Percentiles rank a stretch among this genome's conserved stretches.
phyloP scores from a whole-genome alignment of 2,888 invertebrate genomes.

The Hydroisotoma schaefferi region DNA sequence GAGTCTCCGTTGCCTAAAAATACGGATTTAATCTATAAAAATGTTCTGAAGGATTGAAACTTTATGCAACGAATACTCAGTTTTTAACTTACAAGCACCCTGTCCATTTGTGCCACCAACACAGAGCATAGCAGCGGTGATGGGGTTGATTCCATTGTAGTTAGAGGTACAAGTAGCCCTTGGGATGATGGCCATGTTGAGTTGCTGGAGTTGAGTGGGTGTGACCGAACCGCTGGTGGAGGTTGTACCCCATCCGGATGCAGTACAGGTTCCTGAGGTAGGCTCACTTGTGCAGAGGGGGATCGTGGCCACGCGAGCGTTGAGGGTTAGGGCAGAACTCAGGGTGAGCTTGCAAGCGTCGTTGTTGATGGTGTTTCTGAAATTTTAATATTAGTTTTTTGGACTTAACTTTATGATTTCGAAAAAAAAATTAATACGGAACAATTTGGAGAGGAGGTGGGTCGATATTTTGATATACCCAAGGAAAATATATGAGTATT shows the following conservation, averaged over 20 bases:
- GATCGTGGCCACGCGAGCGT: constrained; percentile 21
- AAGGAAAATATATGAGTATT: too few relatives aligned
- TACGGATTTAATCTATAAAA: neutral
- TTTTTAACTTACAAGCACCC: constrained; percentile 27
- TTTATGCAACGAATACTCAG: neutral
- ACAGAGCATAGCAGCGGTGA: constrained; percentile 29
- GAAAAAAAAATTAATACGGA: neutral
- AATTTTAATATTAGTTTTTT: neutral
- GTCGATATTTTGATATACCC: too few relatives aligned
- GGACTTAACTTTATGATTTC: neutral
- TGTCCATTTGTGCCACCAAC: constrained; percentile 23
- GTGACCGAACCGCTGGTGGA: constrained; percentile 19
- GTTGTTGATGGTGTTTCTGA: constrained; percentile 28
- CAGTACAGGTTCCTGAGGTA: constrained; percentile 20
- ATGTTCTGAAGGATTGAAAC: neutral
- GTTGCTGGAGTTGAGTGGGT: constrained; percentile 22
- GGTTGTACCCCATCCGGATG: constrained; percentile 33
- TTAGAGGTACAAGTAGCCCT: constrained; percentile 13
- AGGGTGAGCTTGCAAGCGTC: constrained; percentile 28
- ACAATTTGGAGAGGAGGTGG: too few relatives aligned
- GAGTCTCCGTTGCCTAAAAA: constrained; percentile 11
- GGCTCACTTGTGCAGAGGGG: constrained; percentile 15
- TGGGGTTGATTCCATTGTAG: constrained; percentile 23
- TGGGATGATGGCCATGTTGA: constrained; percentile 18
- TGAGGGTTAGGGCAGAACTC: constrained; percentile 16